Evolutionary conservation across 1,140 invertebrate genomes (phyloP), one percentile per base, ranked within the genome.

Genomic region (Telenomus remus): DNA sequence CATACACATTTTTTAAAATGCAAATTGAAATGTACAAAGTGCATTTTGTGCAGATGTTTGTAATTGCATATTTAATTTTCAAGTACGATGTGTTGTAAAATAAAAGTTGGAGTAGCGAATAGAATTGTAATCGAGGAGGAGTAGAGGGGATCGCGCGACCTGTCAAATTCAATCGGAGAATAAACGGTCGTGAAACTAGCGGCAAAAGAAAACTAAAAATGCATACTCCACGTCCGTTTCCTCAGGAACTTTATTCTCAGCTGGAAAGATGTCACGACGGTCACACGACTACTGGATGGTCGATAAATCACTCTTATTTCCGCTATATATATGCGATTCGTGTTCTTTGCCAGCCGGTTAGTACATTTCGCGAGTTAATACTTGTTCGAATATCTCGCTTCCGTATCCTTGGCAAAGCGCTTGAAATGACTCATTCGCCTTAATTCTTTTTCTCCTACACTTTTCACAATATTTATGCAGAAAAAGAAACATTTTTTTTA

Each of bases 241-340:
- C 65, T 73, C 54, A 59, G 64, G 42, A 74, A 78, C 66, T 78
- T 74, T 78, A 78, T 78, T 74, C 70, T 71, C 61, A 56, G 61
- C 66, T 61, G 57, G 60, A 78, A 79, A 79, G 71, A 72, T 74
- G 76, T 79, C 76, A 72, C 71, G 71, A 75, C 63, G 70, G 60
- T 78, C 71, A 78, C 69, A 76, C 74, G 68, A 72, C 74, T 72
- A 68, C 74, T 78, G 63, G 71, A 65, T 80, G 61, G 50, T 66
- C 72, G 75, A 80, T 80, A 80, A 82, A 81, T 83, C 80, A 71
- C 69, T 76, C 75, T 70, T 79, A 71, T 65, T 80, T 76, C 65
- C 48, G 61, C 59, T 76, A 59, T 66, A 70, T 66, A 68, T 27
- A 27, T 69, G 72, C 60, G 70, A 60, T 66, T 57, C 50, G 59